Base-by-base conservation (phyloP, 1,140 invertebrate genomes). In the Calliphora vicina region DNA sequence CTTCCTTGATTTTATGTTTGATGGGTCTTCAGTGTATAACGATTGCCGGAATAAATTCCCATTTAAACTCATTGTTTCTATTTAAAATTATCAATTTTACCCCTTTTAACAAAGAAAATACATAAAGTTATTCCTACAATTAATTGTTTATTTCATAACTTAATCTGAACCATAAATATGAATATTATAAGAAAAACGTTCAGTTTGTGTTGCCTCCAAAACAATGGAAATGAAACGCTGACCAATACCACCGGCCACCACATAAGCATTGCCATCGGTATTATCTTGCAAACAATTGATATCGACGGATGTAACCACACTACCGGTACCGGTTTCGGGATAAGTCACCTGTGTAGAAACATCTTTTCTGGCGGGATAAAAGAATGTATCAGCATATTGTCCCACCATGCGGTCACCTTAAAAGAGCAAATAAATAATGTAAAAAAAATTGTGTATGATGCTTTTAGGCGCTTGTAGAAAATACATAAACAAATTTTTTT, bases 211-310 rank as follows among this genome's bases (percentile, higher is more conserved):
- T 10, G 89, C 87, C 83, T 90, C 89, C 72, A 90, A 29, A 9
- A 89, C 84, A 76, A 90, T 87, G 1, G 88, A 87, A 13, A 90
- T 89, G 78, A 83, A 86, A 10, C 87, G 86, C 74, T 89, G 88
- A 15, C 88, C 87, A 83, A 90, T 87, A 81, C 89, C 89, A 2
- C 89, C 89, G 67, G 85, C 86, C 0, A 90, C 84, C 12, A 90
- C 86, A 67, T 88, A 90, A 67, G 89, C 89, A 27, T 84, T 87
- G 35, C 89, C 89, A 1, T 86, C 85, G 67, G 5, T 85, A 42
- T 42, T 85, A 29, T 87, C 87, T 86, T 90, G 88, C 10, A 86
- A 84, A 84, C 86, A 87, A 10, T 86, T 29, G n/a, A 90, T 80
- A 84, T 89, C 84, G 25, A 90, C 86, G 50, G 85, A 87, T 76